A percentile compares a stretch with the other conserved stretches of the same genome.
Conservation (phyloP, 2,888 invertebrate genomes). For the Hyles lineata region DNA sequence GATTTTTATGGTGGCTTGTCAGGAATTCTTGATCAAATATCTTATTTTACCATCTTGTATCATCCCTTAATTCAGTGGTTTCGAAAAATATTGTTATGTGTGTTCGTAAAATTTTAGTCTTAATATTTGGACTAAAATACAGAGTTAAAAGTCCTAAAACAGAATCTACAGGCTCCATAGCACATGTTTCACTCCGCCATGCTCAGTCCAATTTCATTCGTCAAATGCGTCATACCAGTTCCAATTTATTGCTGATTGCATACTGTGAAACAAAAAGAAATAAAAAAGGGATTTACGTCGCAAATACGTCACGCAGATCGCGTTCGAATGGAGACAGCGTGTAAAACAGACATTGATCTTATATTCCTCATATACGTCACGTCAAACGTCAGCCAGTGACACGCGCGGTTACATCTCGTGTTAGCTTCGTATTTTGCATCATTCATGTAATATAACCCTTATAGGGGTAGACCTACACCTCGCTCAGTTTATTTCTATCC, state of each 20-base stretch:
- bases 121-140: neutral
- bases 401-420: constrained; percentile 42
- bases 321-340: constrained; percentile 55
- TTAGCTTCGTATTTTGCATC: neutral
- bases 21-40: neutral
- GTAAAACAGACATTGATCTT: constrained; percentile 65
- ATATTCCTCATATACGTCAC: constrained; percentile 59
- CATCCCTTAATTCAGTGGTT: too few relatives aligned
- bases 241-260: neutral
- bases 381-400: constrained; percentile 59
- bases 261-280: constrained; percentile 27
- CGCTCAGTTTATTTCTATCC: too few relatives aligned
- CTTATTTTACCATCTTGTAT: too few relatives aligned
- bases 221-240: neutral
- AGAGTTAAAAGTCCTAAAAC: constrained; percentile 2
- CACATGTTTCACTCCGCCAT: neutral
- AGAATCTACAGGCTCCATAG: neutral
- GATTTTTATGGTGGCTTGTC: neutral
- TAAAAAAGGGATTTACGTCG: constrained; percentile 40
- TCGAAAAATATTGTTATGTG: too few relatives aligned
- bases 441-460: neutral
- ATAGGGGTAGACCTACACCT: too few relatives aligned
- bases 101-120: neutral
- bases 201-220: neutral
- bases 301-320: constrained; percentile 40